Percentiles rank a stretch among this genome's conserved stretches.
These are phyloP conservation scores for Lytechinus variegatus DNA, from an alignment of 35 echinoderm and acorn worm genomes.

Conservation along the genomic window DNA sequence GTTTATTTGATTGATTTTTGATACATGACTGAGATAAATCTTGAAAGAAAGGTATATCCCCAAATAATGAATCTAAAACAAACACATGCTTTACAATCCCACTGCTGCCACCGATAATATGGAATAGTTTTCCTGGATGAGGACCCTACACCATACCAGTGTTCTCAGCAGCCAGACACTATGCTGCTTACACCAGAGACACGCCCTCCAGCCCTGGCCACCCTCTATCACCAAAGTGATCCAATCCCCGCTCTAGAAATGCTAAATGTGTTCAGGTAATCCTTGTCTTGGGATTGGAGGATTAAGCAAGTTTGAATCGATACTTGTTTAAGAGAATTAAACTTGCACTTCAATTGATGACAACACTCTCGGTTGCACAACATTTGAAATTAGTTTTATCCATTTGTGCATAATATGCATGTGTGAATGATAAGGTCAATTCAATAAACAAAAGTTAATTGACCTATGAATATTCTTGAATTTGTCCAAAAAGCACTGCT, in stretches of 20 bases:
- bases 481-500: no score
- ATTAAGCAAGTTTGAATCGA: neutral
- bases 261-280: conserved; percentile 56
- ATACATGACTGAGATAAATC: no score
- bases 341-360: no score
- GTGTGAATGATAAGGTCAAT: no score
- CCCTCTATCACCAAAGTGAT: neutral
- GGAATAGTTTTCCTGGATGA: conserved; percentile 28
- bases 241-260: conserved; percentile 34
- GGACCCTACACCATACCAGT: conserved; percentile 23
- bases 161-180: conserved; percentile 26
- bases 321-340: neutral
- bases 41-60: no score
- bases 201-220: conserved; percentile 7
- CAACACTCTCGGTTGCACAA: no score
- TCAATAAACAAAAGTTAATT: no score
- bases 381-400: no score
- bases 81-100: neutral
- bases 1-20: no score
- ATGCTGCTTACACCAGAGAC: conserved; percentile 37
- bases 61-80: neutral
- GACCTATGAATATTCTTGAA: no score
- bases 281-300: neutral
- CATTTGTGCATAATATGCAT: no score
- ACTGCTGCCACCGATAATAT: neutral